phyloP scores from a whole-genome alignment of 2,888 invertebrate species.

The Sinhomidia bicolor region DNA sequence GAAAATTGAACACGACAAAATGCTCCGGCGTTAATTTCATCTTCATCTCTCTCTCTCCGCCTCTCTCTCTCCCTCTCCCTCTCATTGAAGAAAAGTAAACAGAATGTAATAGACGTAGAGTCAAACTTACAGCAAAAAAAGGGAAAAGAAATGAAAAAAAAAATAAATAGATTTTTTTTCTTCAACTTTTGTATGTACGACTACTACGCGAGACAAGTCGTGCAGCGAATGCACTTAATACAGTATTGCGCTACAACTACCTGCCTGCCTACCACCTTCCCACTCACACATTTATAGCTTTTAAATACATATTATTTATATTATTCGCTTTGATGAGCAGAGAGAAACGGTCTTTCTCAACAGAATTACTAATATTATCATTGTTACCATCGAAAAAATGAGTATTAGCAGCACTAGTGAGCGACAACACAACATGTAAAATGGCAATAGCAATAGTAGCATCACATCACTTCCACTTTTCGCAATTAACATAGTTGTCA shows the following conservation, averaged over 20 bases:
- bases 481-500: slow-evolving; percentile 63
- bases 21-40: slow-evolving; percentile 27
- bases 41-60: slow-evolving; percentile 6
- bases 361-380: slow-evolving; percentile 23
- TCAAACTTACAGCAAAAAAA: not conserved
- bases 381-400: slow-evolving; percentile 24
- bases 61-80: not conserved
- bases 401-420: not conserved
- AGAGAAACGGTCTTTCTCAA: not conserved
- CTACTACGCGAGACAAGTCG: not conserved
- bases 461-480: slow-evolving; percentile 58
- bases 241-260: not conserved
- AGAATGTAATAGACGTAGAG: not conserved
- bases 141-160: not conserved
- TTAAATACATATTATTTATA: not conserved
- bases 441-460: not conserved
- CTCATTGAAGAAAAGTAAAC: slow-evolving; percentile 33
- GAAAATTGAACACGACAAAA: slow-evolving; percentile 62
- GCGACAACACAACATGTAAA: not conserved
- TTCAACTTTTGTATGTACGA: too few species aligned
- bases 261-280: not conserved
- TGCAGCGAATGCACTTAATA: slow-evolving; percentile 12
- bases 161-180: slow-evolving; percentile 3
- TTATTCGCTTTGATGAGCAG: not conserved
- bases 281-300: not conserved